These are phyloP conservation scores for Heliconius nattereri DNA, from an alignment of 1,140 invertebrate species.

Conservation along the genomic window DNA sequence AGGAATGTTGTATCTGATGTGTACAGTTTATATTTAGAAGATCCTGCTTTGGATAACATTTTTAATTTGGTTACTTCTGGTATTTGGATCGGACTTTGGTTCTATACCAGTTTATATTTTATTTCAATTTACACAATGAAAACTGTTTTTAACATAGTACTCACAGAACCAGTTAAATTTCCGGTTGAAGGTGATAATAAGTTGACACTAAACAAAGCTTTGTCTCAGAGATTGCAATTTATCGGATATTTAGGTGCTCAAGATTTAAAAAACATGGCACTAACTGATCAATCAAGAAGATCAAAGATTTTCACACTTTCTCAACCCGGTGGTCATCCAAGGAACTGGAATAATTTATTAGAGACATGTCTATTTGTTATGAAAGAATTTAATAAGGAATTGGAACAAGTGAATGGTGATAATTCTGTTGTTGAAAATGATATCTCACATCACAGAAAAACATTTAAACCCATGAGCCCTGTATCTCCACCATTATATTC, in stretches of 20 bases:
- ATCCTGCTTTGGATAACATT: conserved; percentile 79
- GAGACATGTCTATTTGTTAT: conserved; percentile 83
- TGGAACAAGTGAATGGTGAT: conserved; percentile 81
- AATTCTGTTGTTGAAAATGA: conserved; percentile 59
- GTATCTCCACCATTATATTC: conserved; percentile 51
- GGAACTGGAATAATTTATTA: conserved; percentile 88
- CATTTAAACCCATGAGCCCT: conserved; percentile 41
- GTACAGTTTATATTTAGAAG: conserved; percentile 80
- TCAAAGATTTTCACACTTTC: conserved; percentile 86
- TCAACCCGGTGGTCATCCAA: conserved; percentile 89
- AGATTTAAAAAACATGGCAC: conserved; percentile 84
- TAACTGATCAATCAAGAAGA: conserved; percentile 82
- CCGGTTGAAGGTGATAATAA: conserved; percentile 75
- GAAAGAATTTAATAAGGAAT: conserved; percentile 83
- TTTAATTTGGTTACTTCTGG: conserved; percentile 77
- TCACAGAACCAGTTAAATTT: conserved; percentile 86
- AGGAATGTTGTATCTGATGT: conserved; percentile 69
- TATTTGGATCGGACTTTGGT: conserved; percentile 85
- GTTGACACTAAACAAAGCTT: conserved; percentile 79
- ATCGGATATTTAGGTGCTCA: conserved; percentile 87
- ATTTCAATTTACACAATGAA: conserved; percentile 86
- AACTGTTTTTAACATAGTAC: conserved; percentile 85
- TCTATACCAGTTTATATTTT: conserved; percentile 85
- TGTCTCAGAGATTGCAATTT: conserved; percentile 83
- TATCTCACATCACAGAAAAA: conserved; percentile 42